Base-by-base conservation (phyloP, 2,797 vertebrate genomes). In the Bradypodion pumilum region DNA sequence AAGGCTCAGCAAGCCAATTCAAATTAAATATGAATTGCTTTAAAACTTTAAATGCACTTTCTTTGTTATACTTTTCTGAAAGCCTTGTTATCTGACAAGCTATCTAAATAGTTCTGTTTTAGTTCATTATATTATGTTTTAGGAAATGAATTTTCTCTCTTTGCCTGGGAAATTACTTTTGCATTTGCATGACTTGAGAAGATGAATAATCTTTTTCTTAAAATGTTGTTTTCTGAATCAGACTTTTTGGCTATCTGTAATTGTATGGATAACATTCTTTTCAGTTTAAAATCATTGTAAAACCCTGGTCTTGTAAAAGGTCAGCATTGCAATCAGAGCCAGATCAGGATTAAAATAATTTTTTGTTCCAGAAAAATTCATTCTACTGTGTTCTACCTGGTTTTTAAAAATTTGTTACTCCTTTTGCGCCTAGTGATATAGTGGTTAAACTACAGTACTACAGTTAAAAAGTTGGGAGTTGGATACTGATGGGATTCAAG, bases 21-120 rank as follows among this genome's bases (percentile, higher is more conserved):
- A 91, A 95, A 92, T 91, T 86, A 82, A 74, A 80, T 85, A 88
- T 81, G 29, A 93, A 87, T 88, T 88, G 3, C 65, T 78, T 93
- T 88, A 86, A 83, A 80, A 83, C 29, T 93, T 90, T 90, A 86
- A 80, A 85, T 37, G 27, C 7, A 2, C 0, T 0, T 78, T 80
- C n/a, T 92, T 88, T 89, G n/a, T 90, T 92, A 90, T 74, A 81
- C 49, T 90, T 91, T 83, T 91, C 46, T 86, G 66, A 44, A 91
- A 89, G 37, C 77, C 70, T 88, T 44, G 12, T 82, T 82, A 81
- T 83, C 83, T 91, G 60, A 70, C 78, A 65, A 10, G 10, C 15
- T 81, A 32, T 91, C 63, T 85, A 89, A 93, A 91, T 83, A 89
- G 35, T 74, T n/a, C 12, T 44, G 0, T 23, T 89, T 91, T 94